A percentile compares a stretch with the other conserved stretches of the same genome.
Conservation (phyloP, 1,140 invertebrate species). For the Achatina immaculata region DNA sequence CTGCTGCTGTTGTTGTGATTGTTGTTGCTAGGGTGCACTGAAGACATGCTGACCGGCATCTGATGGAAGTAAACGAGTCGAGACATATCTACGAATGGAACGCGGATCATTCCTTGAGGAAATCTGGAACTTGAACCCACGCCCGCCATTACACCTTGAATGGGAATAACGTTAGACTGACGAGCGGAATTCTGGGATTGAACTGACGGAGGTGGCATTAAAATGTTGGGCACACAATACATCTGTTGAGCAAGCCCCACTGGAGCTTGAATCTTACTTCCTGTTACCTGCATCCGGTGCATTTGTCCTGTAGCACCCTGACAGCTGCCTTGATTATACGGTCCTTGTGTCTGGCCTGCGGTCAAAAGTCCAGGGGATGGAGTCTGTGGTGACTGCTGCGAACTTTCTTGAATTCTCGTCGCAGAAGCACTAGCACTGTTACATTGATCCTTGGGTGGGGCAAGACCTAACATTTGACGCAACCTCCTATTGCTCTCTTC, state of each 20-base stretch:
- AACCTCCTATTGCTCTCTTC: conserved; percentile 32
- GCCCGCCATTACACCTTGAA: conserved; percentile 25
- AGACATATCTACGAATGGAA: conserved; percentile 37
- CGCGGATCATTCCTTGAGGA: conserved; percentile 36
- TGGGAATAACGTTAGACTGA: not conserved
- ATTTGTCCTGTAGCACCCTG: not conserved
- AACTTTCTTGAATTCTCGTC: conserved; percentile 14
- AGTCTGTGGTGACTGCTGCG: not conserved
- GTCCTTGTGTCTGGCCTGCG: not conserved
- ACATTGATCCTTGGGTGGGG: conserved; percentile 12
- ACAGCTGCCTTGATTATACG: not conserved
- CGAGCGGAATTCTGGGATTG: conserved; percentile 7
- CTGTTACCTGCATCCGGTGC: conserved; percentile 19
- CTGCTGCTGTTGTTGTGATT: conserved; percentile 40
- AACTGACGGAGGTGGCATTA: conserved; percentile 27
- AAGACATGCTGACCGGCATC: conserved; percentile 25
- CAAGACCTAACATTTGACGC: conserved; percentile 24
- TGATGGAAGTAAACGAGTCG: conserved; percentile 32
- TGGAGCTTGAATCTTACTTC: conserved; percentile 12
- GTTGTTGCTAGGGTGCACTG: conserved; percentile 13
- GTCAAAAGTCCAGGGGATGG: not conserved
- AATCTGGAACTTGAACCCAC: conserved; percentile 13
- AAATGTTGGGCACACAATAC: conserved; percentile 38
- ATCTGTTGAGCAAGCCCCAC: conserved; percentile 27
- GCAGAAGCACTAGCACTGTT: not conserved